Percentiles rank a stretch among this genome's conserved stretches.
These are phyloP conservation scores for Alauda arvensis DNA, from an alignment of 2,797 vertebrate species.

Conservation along the genomic window DNA sequence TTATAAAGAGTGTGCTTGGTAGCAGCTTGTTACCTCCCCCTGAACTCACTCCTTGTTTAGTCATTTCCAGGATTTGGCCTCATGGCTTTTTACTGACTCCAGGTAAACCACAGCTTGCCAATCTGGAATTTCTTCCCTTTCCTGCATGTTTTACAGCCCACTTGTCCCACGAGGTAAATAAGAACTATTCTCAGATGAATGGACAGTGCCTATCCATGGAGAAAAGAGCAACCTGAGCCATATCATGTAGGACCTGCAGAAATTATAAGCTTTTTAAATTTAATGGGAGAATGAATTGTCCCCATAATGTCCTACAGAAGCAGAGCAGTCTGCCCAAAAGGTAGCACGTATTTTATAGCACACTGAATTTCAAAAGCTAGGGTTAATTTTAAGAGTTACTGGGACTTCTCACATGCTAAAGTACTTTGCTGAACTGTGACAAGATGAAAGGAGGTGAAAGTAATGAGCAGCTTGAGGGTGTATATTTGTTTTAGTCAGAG, in stretches of 20 bases:
- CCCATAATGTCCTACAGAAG: not conserved
- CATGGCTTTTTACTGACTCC: not conserved
- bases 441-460: slow-evolving; percentile 54
- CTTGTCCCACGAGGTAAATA: not conserved
- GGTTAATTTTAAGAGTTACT: slow-evolving; percentile 42
- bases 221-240: not conserved
- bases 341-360: slow-evolving; percentile 8
- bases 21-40: not conserved
- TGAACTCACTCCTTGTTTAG: not conserved
- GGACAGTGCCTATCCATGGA: not conserved
- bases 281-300: not conserved
- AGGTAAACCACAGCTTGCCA: slow-evolving; percentile 1
- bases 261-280: not conserved
- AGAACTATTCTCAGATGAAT: not conserved
- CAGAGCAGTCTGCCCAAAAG: not conserved
- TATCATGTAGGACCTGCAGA: rapidly evolving
- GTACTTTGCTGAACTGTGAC: slow-evolving; percentile 27
- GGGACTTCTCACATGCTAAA: slow-evolving; percentile 40
- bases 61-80: not conserved
- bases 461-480: slow-evolving; percentile 47
- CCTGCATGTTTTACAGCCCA: not conserved
- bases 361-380: slow-evolving; percentile 20
- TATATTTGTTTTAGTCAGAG: slow-evolving; percentile 41
- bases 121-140: slow-evolving; percentile 29
- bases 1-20: rapidly evolving